Base-by-base conservation (phyloP, 2,797 vertebrate species). In the Choloepus didactylus region DNA sequence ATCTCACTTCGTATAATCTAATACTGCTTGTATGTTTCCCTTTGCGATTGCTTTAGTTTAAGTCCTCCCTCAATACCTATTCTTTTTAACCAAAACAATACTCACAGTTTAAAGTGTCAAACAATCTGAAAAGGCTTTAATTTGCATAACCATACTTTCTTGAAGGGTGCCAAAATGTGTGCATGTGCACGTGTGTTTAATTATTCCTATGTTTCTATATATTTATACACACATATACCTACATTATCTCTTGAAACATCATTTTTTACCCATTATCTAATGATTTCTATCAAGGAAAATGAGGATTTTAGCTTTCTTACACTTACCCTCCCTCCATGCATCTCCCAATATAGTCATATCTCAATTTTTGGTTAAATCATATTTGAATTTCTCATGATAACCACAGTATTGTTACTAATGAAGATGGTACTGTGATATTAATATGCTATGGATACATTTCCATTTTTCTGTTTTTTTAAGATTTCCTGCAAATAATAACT, bases 241-340 rank as follows among this genome's bases (percentile, higher is more conserved):
- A 90, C 15, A 54, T 14, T 72, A 4, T 87, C 51, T 93, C 38
- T 93, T 93, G 29, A 95, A 51, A 89, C 27, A 31, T 77, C 46
- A 80, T n/a, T 5, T 94, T 84, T 93, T 93, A 92, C 56, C 56
- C 41, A 79, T 92, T 94, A 89, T 59, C 69, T 81, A 66, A 93
- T 91, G 23, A 82, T 93, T 81, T 73, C 46, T 93, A 18, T 88
- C 16, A 75, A 84, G 29, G 11, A 88, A 75, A 23, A 88, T 67
- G 51, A 89, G 46, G 29, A 69, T 62, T 93, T 93, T 54, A 72
- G n/a, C 64, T 85, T 95, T 85, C 51, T 80, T 84, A 76, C 2
- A 64, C 12, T 72, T 76, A 72, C 2, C 9, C 31, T 70, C 27
- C 27, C 35, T 46, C 44, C 54, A 88, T 56, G 9, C 51, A 87